A percentile compares a stretch with the other conserved stretches of the same genome.
Conservation (phyloP, 1,140 invertebrate genomes). For the Ostrea edulis region DNA sequence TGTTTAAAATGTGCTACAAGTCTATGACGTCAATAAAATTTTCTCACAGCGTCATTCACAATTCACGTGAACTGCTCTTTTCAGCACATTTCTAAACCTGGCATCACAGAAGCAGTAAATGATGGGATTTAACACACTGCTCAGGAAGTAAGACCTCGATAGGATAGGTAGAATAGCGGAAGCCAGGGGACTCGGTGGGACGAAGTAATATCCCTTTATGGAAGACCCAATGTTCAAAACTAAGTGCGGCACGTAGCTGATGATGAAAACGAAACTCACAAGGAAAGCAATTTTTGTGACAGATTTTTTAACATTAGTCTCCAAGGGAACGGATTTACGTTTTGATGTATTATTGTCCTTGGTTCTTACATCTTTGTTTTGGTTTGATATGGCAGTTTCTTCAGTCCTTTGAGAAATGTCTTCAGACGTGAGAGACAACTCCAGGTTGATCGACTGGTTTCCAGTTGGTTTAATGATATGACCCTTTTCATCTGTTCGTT, state of each 20-base stretch:
- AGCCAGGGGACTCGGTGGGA: slow-evolving; percentile 41
- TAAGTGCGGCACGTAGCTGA: slow-evolving; percentile 69
- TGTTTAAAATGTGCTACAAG: too few species aligned
- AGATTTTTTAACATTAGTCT: slow-evolving; percentile 47
- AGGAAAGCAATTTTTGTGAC: slow-evolving; percentile 65
- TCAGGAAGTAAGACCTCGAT: slow-evolving; percentile 66
- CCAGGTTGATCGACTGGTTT: too few species aligned
- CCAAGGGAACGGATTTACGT: neutral
- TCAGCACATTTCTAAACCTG: slow-evolving; percentile 50
- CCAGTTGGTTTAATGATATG: too few species aligned
- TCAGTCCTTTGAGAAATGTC: too few species aligned
- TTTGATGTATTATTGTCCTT: neutral
- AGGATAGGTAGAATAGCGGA: slow-evolving; percentile 64
- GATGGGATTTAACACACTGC: slow-evolving; percentile 65
- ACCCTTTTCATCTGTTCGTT: too few species aligned
- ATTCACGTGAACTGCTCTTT: too few species aligned
- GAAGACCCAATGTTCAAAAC: slow-evolving; percentile 60
- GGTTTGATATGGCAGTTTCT: too few species aligned
- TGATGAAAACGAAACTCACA: slow-evolving; percentile 64
- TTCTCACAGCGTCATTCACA: too few species aligned
- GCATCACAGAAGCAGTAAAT: slow-evolving; percentile 69
- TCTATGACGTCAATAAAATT: too few species aligned
- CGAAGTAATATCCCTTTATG: slow-evolving; percentile 57
- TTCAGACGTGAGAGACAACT: too few species aligned
- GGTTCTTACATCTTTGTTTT: too few species aligned